Percentiles rank a stretch among this genome's conserved stretches.
Conservation (phyloP, 2,113 vertebrate species). For the Gopherus evgoodei region DNA sequence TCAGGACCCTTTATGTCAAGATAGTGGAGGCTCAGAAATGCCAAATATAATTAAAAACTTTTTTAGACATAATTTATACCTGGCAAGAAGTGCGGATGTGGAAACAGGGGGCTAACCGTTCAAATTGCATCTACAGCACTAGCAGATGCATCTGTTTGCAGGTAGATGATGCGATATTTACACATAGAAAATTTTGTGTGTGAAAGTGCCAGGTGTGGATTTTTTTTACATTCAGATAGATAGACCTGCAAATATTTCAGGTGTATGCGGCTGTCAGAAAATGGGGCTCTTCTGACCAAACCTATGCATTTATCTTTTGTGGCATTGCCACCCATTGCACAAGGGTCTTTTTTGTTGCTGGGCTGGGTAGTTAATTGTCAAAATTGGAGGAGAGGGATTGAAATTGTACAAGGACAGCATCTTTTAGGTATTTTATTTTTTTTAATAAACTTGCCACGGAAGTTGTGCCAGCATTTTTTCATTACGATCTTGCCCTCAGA, state of each 20-base stretch:
- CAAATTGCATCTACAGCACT: background rate
- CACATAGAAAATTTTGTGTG: background rate
- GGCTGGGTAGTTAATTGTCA: background rate
- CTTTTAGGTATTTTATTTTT: background rate
- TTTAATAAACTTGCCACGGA: background rate
- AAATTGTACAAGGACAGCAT: background rate
- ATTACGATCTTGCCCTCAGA: conserved; percentile 1
- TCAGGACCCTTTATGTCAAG: background rate
- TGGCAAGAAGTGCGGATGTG: background rate
- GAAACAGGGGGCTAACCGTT: background rate
- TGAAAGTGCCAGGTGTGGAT: background rate
- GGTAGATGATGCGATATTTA: background rate
- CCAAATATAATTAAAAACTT: background rate
- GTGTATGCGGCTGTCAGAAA: background rate
- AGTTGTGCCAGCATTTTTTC: background rate
- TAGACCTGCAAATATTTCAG: background rate
- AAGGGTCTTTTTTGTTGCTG: background rate
- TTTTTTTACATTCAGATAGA: background rate
- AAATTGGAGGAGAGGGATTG: background rate
- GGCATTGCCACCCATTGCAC: background rate
- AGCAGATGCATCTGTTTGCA: background rate
- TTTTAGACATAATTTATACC: background rate
- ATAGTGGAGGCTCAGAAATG: background rate
- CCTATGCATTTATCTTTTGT: background rate
- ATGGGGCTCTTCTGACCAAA: background rate